Percentiles rank a stretch among this genome's conserved stretches.
Conservation (phyloP, 2,113 vertebrate genomes). For the Indri indri region DNA sequence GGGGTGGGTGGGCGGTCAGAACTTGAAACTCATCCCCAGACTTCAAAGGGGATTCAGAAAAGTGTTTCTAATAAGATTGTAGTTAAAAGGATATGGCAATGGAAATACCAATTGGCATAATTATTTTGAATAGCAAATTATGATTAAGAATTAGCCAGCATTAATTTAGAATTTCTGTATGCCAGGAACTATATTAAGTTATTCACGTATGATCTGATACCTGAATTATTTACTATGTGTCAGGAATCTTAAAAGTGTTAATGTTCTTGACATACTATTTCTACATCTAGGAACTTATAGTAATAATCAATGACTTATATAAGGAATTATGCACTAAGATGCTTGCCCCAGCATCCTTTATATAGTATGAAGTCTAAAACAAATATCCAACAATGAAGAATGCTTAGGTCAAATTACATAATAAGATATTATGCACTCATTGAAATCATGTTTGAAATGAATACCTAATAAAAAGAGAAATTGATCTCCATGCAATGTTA, state of each 20-base stretch:
- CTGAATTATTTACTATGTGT: not conserved
- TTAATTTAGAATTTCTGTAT: constrained; percentile 26
- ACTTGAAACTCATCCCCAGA: not conserved
- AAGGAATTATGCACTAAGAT: not conserved
- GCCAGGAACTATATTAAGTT: not conserved
- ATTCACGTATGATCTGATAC: not conserved
- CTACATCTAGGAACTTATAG: not conserved
- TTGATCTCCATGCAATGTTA: not conserved
- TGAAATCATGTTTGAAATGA: not conserved
- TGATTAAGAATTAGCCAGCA: not conserved
- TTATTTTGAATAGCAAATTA: not conserved
- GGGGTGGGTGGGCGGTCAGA: not conserved
- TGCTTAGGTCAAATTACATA: not conserved
- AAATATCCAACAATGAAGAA: not conserved
- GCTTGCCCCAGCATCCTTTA: not conserved
- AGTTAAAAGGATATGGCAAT: not conserved
- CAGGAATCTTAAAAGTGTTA: not conserved
- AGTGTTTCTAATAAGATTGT: not conserved
- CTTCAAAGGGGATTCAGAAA: not conserved
- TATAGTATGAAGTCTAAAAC: not conserved
- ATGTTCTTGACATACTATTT: not conserved
- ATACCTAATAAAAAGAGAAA: not conserved
- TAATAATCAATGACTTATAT: not conserved
- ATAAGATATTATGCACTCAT: not conserved
- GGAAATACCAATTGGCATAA: not conserved